phyloP scores from a whole-genome alignment of 1,140 invertebrate species.

The Cephus cinctus region DNA sequence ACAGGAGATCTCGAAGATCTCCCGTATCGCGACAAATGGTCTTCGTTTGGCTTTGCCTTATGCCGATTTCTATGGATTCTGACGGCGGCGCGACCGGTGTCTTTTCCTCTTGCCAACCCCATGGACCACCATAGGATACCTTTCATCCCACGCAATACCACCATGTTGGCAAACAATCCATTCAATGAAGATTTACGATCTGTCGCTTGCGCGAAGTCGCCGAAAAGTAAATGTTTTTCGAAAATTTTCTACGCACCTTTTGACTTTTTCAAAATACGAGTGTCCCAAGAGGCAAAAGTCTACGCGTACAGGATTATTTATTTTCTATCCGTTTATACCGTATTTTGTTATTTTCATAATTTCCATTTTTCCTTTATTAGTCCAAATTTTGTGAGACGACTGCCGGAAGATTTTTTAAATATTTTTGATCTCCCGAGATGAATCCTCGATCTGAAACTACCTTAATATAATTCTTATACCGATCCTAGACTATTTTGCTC shows the following conservation, averaged over 20 bases:
- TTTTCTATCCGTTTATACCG: no score
- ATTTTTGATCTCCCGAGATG: neutral
- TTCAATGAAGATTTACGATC: conserved; percentile 35
- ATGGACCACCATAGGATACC: neutral
- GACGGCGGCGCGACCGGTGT: neutral
- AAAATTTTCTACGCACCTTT: no score
- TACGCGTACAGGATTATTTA: no score
- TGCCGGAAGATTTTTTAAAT: neutral
- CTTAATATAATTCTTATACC: neutral
- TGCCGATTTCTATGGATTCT: conserved; percentile 34
- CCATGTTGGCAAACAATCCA: conserved; percentile 27
- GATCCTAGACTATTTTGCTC: conserved; percentile 28
- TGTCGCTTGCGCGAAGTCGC: conserved; percentile 8
- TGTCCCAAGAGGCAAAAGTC: no score
- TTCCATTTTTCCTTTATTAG: neutral
- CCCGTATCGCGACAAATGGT: conserved; percentile 33
- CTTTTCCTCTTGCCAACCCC: conserved; percentile 2
- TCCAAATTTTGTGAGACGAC: neutral
- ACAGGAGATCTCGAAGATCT: conserved; percentile 20
- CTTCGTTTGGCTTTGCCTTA: conserved; percentile 16
- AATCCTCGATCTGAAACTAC: neutral
- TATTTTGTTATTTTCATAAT: neutral
- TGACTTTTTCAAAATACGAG: no score
- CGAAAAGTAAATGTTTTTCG: neutral
- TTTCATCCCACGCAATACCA: conserved; percentile 10